phyloP scores from a whole-genome alignment of 2,888 invertebrate species.

The Drosophila subsilvestris region DNA sequence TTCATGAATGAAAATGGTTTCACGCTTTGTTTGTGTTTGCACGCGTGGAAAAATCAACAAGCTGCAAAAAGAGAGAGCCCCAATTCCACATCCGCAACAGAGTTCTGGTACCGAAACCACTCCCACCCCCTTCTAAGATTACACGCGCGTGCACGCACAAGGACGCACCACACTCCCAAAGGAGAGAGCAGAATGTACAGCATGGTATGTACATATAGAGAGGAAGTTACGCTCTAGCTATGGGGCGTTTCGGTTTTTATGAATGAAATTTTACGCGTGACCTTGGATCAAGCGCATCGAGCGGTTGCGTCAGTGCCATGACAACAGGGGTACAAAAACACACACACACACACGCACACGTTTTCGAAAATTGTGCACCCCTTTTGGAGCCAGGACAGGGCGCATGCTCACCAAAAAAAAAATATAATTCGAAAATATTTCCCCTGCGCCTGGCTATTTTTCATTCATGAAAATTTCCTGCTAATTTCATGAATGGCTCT shows the following conservation, averaged over 20 bases:
- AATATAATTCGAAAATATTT: neutral
- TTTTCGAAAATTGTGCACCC: slow-evolving; percentile 1
- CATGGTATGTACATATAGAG: slow-evolving; percentile 4
- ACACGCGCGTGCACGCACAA: slow-evolving; percentile 63
- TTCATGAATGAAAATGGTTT: slow-evolving; percentile 68
- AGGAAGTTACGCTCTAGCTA: slow-evolving; percentile 18
- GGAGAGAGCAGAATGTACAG: neutral
- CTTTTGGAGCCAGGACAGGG: slow-evolving; percentile 1
- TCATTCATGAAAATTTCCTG: slow-evolving; percentile 61
- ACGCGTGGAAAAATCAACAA: slow-evolving; percentile 73
- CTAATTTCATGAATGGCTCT: slow-evolving; percentile 63
- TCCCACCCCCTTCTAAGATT: slow-evolving; percentile 5
- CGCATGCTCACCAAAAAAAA: slow-evolving; percentile 54
- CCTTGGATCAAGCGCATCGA: slow-evolving; percentile 60
- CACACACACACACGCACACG: neutral
- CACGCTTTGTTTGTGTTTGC: slow-evolving; percentile 57
- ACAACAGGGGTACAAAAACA: slow-evolving; percentile 17
- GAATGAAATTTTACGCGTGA: slow-evolving; percentile 79
- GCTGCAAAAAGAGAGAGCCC: slow-evolving; percentile 56
- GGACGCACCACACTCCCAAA: neutral
- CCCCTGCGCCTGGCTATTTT: slow-evolving; percentile 39
- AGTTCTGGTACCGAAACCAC: neutral
- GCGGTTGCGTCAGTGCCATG: slow-evolving; percentile 69
- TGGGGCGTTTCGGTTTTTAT: slow-evolving; percentile 68
- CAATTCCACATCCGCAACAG: slow-evolving; percentile 17